These are phyloP conservation scores for Limnephilus rhombicus DNA, from an alignment of 2,888 invertebrate genomes.

Conservation along the genomic window DNA sequence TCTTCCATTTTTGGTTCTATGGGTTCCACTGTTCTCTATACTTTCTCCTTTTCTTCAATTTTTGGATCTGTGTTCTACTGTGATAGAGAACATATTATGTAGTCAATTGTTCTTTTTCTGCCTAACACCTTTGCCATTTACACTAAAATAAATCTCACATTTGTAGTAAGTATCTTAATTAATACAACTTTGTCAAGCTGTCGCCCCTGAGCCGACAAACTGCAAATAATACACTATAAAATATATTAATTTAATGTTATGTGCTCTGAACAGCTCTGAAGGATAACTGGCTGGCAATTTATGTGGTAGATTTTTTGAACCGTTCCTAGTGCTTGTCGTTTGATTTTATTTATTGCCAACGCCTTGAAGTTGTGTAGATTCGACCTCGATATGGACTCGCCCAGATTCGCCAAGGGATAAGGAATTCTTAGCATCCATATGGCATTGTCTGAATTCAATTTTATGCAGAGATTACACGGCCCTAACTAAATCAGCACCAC, in stretches of 20 bases:
- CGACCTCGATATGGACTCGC: constrained; percentile 19
- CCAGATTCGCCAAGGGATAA: neutral
- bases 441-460: neutral
- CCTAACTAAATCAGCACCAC: neutral
- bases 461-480: neutral
- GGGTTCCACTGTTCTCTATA: neutral
- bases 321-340: neutral
- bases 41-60: neutral
- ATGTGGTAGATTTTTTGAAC: neutral
- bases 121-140: neutral
- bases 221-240: neutral
- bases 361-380: neutral
- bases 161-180: neutral
- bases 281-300: constrained; percentile 21
- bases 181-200: neutral
- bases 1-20: too few relatives aligned
- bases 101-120: neutral
- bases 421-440: neutral
- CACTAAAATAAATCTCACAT: neutral
- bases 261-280: constrained; percentile 6
- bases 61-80: neutral
- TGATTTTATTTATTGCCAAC: neutral
- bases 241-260: neutral
- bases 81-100: neutral
- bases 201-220: neutral